Conservation (phyloP, 2,888 invertebrate species). For the Parnassius smintheus region DNA sequence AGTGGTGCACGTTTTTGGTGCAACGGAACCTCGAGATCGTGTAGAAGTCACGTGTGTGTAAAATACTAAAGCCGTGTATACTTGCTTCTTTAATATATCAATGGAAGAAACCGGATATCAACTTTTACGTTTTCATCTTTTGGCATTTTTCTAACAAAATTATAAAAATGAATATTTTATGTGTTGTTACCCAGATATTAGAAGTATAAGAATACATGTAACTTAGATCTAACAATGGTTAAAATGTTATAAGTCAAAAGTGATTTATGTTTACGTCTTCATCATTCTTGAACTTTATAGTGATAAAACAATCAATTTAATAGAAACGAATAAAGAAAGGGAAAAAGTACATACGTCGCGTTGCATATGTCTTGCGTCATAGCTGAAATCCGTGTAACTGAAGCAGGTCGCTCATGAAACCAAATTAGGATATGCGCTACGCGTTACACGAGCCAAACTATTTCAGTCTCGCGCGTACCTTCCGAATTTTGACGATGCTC, state of each 20-base stretch:
- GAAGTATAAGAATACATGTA: no score
- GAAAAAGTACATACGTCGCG: background rate
- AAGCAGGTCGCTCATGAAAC: conserved; percentile 60
- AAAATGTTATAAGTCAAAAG: no score
- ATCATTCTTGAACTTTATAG: no score
- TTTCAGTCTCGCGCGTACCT: conserved; percentile 67
- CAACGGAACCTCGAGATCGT: conserved; percentile 47
- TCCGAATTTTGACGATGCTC: conserved; percentile 49
- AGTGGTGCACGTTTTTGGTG: conserved; percentile 54
- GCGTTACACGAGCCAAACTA: conserved; percentile 60
- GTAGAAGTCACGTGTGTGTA: conserved; percentile 39
- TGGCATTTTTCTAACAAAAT: no score
- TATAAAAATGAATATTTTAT: no score
- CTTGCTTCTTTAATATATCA: background rate
- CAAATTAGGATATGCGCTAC: conserved; percentile 81
- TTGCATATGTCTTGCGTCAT: conserved; percentile 36
- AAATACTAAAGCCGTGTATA: conserved; percentile 26
- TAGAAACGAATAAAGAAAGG: no score
- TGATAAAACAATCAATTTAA: no score
- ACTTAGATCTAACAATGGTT: no score
- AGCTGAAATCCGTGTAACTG: conserved; percentile 58
- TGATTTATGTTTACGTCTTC: no score
- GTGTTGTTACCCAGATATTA: no score
- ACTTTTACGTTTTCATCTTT: no score
- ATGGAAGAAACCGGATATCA: conserved; percentile 1